These are phyloP conservation scores for Nansenia antarctica DNA, from an alignment of 2,113 vertebrate species.

Conservation along the genomic window DNA sequence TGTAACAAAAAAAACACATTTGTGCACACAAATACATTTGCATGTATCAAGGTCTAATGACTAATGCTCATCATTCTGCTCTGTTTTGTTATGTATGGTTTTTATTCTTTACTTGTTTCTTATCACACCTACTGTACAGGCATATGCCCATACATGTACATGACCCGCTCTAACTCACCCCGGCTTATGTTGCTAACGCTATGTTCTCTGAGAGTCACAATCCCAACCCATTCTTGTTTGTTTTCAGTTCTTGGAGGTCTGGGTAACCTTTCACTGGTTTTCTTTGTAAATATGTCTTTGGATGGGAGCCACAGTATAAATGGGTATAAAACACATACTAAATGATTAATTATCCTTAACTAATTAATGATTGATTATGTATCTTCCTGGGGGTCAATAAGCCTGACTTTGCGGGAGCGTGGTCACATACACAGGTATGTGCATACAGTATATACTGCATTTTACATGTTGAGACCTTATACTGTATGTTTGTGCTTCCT, in stretches of 20 bases:
- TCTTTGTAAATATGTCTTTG: conserved; percentile 2
- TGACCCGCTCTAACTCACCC: conserved; percentile 53
- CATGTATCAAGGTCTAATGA: not conserved
- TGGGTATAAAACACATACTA: not conserved
- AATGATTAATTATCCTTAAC: not conserved
- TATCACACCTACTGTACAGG: conserved; percentile 71
- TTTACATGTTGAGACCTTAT: conserved; percentile 61
- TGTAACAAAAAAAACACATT: too few relatives aligned
- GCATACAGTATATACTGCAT: conserved; percentile 57
- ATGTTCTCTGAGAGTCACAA: not conserved
- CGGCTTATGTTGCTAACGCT: conserved; percentile 36
- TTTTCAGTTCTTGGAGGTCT: not conserved
- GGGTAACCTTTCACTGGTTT: not conserved
- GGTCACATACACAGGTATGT: conserved; percentile 56
- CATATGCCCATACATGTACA: conserved; percentile 62
- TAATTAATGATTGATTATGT: not conserved
- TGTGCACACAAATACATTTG: too few relatives aligned
- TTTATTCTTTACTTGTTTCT: conserved; percentile 64
- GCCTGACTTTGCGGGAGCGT: conserved; percentile 51
- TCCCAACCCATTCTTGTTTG: not conserved
- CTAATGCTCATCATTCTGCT: conserved; percentile 68
- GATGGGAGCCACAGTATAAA: not conserved
- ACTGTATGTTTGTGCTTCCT: conserved; percentile 82
- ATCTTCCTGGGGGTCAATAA: conserved; percentile 17
- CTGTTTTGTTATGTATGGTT: conserved; percentile 64